A percentile compares a stretch with the other conserved stretches of the same genome.
These are phyloP conservation scores for Drosophila grimshawi DNA, from an alignment of 1,140 invertebrate genomes.

Conservation along the genomic window DNA sequence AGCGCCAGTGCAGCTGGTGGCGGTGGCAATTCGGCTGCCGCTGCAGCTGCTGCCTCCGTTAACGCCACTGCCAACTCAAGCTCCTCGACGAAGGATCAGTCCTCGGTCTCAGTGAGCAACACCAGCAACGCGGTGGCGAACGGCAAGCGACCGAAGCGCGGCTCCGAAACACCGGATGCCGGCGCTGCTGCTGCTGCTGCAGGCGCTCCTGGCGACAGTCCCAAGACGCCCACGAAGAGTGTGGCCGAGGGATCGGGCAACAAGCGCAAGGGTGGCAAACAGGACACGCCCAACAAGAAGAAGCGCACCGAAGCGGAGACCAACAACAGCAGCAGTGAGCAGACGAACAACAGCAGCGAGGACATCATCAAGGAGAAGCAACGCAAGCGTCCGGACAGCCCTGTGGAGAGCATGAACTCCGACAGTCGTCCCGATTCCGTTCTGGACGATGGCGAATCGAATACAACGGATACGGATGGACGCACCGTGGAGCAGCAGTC, in stretches of 20 bases:
- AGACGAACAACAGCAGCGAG: conserved; percentile 87
- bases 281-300: conserved; percentile 89
- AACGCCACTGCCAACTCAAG: conserved; percentile 49
- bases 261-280: conserved; percentile 88
- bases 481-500: conserved; percentile 83
- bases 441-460: conserved; percentile 90
- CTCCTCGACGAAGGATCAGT: conserved; percentile 61
- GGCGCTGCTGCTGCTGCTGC: conserved; percentile 24
- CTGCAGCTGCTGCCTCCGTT: conserved; percentile 44
- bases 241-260: conserved; percentile 86
- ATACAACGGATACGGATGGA: conserved; percentile 75
- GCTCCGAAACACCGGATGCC: conserved; percentile 89
- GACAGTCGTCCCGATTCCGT: conserved; percentile 89
- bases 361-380: conserved; percentile 88
- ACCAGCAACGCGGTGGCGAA: conserved; percentile 86
- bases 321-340: conserved; percentile 85
- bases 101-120: conserved; percentile 36
- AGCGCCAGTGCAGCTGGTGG: conserved; percentile 44
- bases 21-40: conserved; percentile 42
- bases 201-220: conserved; percentile 82
- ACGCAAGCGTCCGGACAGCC: conserved; percentile 89
- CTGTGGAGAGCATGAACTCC: conserved; percentile 91
- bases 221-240: conserved; percentile 86
- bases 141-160: conserved; percentile 88
- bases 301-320: conserved; percentile 86